Evolutionary conservation across 2,888 invertebrate genomes (phyloP), one percentile per base, ranked within the genome.

Genomic region (Aphidius colemani): DNA sequence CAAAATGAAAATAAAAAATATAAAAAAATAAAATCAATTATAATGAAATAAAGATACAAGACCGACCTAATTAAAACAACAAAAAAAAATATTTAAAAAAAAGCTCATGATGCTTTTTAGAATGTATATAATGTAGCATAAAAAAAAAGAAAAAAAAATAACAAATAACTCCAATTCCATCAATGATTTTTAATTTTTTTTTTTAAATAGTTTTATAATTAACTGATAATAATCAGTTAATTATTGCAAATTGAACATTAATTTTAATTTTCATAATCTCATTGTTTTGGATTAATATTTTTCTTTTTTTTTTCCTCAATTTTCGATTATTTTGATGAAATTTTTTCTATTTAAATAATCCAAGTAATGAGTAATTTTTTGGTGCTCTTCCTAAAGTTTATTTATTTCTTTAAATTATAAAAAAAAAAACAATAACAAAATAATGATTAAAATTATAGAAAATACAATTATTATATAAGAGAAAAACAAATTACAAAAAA

Each of bases 61-160:
- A 67, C 67, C 70, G 61, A 71, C 59, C 69, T 69, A 72, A 73
- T 69, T 64, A 68, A 65, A 62, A 62, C 58, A 64, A 66, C 65
- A 65, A 59, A 64, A 65, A 50, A 57, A 65, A 71, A 67, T 61
- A 66, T 65, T 71, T 69, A 69, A 67, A 72, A 55, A 66, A 63
- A 67, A 66, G 72, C 71, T 64, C 53, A 56, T 60, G 70, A 74
- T 74, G 75, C 74, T 79, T 76, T 75, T 72, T 76, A 30, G 72
- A 72, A 73, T 80, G 80, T 80, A 80, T 73, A 80, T 80, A 80
- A 72, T 78, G 78, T 80, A 80, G 78, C 73, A 79, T 78, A 79
- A 75, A 71, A 71, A 68, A 62, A 66, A 61, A 10, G 3, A 49
- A 59, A 60, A 61, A 50, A 30, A 30, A 30, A 30, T 5, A 30